phyloP scores from a whole-genome alignment of 2,888 invertebrate genomes.

The Ligdia adustata region DNA sequence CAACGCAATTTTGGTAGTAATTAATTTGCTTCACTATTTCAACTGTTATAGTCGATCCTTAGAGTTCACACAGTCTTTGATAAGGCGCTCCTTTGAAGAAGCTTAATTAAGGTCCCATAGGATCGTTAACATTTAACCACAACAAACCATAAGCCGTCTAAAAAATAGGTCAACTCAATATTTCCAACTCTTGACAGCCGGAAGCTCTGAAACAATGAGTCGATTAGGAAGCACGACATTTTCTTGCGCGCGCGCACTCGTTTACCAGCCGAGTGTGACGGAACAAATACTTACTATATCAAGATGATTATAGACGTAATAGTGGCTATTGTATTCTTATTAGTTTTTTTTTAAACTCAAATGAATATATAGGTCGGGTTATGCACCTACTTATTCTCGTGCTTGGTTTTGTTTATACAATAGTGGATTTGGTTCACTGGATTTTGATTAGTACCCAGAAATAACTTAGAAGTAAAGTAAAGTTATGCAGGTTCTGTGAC shows the following conservation, averaged over 20 bases:
- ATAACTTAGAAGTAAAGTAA: no score
- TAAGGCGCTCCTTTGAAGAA: no score
- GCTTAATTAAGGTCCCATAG: no score
- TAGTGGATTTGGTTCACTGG: no score
- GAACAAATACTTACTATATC: neutral
- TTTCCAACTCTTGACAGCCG: constrained; percentile 35
- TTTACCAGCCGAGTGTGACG: constrained; percentile 32
- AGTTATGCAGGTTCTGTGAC: no score
- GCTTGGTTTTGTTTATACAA: constrained; percentile 7
- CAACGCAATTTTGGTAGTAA: no score
- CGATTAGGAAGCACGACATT: constrained; percentile 40
- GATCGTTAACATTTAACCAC: no score
- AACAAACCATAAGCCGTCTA: constrained; percentile 9
- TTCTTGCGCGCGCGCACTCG: constrained; percentile 45
- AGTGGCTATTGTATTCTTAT: constrained; percentile 52
- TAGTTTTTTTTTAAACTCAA: constrained; percentile 31
- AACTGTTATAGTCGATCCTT: no score
- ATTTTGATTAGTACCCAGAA: no score
- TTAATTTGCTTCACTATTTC: no score
- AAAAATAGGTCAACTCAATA: constrained; percentile 15
- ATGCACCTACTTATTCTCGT: neutral
- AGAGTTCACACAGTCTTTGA: no score
- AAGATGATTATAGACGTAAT: constrained; percentile 36
- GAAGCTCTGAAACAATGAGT: constrained; percentile 49
- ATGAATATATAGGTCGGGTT: constrained; percentile 12